Evolutionary conservation across 2,113 vertebrate species (phyloP), one percentile per base, ranked within the genome.

Genomic region (Canis aureus): DNA sequence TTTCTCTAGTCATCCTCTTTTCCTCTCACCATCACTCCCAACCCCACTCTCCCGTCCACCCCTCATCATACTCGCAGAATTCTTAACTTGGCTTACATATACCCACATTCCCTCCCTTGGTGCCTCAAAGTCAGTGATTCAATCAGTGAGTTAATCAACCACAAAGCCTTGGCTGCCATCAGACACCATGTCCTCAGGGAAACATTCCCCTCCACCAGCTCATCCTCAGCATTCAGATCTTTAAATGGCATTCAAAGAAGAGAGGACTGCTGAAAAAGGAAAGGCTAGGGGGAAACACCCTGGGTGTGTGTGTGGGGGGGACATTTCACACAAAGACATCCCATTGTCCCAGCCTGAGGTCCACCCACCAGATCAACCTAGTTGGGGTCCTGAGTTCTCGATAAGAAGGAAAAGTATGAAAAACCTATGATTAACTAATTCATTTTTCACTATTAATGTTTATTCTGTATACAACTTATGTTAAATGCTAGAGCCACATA

Each of bases 231-330:
- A 95, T 32, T 60, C 59, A 96, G 49, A 73, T 95, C 85, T 96
- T 98, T 92, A 98, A 95, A 97, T 96, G 86, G 79, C 92, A 92
- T 85, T 91, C 96, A 95, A 94, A 82, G 76, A 97, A 94, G 53
- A 97, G 81, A 92, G 62, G 32, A 95, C 80, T 59, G 27, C 35
- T 91, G 57, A 86, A 95, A 97, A 97, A 94, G 38, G n/a, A 96
- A 97, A 97, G 69, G 29, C 22, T 35, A 90, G 35, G 29, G 43
- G 49, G 27, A 79, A 89, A 93, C 29, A 94, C 51, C 27, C 69
- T 71, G 13, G 49, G 38, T 43, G 43, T 6, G 43, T 43, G 43
- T 6, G 43, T 86, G 35, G 4, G 43, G 19, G 59, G 22, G 92
- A 90, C 29, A 80, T 84, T 95, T 97, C 38, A 83, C 89, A 92